Percentiles rank a stretch among this genome's conserved stretches.
Evolutionary conservation across 2,888 invertebrate genomes (phyloP).

Genomic region (Neria commutata): DNA sequence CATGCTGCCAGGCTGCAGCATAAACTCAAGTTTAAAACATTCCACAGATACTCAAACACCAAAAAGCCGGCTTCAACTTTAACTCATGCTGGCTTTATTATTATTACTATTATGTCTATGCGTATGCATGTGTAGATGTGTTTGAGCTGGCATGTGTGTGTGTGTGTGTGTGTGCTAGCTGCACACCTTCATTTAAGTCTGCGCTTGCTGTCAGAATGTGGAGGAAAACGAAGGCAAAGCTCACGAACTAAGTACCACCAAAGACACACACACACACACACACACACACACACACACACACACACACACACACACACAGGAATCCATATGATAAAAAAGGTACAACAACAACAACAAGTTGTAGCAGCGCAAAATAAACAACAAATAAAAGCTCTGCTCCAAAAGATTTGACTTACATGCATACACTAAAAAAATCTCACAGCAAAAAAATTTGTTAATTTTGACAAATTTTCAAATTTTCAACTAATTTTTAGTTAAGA

Average conservation of each 20-base stretch:
- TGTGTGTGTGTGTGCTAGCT: slow-evolving; percentile 5
- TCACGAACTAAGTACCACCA: neutral
- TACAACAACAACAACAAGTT: slow-evolving; percentile 15
- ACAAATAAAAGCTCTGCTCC: neutral
- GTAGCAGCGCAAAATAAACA: slow-evolving; percentile 8
- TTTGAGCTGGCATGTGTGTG: slow-evolving; percentile 12
- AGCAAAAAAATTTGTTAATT: too few species aligned
- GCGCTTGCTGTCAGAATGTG: too few species aligned
- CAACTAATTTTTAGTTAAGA: too few species aligned
- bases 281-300: neutral
- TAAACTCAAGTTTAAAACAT: neutral
- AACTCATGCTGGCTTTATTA: neutral
- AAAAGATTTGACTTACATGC: neutral
- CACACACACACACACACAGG: neutral
- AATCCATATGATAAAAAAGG: slow-evolving; percentile 6
- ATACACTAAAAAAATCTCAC: too few species aligned
- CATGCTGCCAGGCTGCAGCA: too few species aligned
- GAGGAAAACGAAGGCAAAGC: too few species aligned
- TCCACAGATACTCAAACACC: neutral
- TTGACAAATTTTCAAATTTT: too few species aligned
- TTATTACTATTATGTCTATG: too few species aligned
- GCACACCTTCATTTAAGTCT: too few species aligned
- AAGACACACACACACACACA: neutral
- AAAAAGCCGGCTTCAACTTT: neutral
- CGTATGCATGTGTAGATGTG: too few species aligned